Conservation (phyloP, 2,888 invertebrate species). For the Pandemis heparana region DNA sequence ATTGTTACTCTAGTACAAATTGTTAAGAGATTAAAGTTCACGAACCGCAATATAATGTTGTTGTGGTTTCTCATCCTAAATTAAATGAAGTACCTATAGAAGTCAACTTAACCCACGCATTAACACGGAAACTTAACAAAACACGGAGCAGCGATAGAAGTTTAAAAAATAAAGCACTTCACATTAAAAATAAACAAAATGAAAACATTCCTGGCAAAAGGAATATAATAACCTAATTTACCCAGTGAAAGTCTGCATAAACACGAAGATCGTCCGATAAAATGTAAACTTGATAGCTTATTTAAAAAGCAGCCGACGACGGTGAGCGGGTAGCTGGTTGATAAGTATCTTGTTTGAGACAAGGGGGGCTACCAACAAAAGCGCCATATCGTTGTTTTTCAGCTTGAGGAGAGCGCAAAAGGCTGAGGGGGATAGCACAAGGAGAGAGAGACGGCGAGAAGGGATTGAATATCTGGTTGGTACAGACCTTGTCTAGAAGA, state of each 20-base stretch:
- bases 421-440: slow-evolving; percentile 20
- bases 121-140: too few relatives aligned
- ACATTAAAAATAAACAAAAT: background rate
- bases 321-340: slow-evolving; percentile 78
- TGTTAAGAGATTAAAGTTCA: too few relatives aligned
- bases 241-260: slow-evolving; percentile 29
- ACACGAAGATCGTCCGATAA: slow-evolving; percentile 41
- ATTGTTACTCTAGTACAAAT: too few relatives aligned
- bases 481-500: too few relatives aligned
- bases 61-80: too few relatives aligned
- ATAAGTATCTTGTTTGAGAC: slow-evolving; percentile 81
- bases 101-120: too few relatives aligned
- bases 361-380: slow-evolving; percentile 74
- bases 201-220: background rate
- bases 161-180: background rate
- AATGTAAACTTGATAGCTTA: slow-evolving; percentile 59
- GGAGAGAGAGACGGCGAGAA: slow-evolving; percentile 11
- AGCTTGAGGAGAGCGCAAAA: slow-evolving; percentile 63
- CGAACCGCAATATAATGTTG: too few relatives aligned
- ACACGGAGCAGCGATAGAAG: background rate
- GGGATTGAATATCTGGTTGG: too few relatives aligned
- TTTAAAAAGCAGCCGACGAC: slow-evolving; percentile 68
- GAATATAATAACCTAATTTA: slow-evolving; percentile 31
- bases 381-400: slow-evolving; percentile 74
- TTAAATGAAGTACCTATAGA: too few relatives aligned